Conservation (phyloP, 2,113 vertebrate species). For the Crotalus helleri region DNA sequence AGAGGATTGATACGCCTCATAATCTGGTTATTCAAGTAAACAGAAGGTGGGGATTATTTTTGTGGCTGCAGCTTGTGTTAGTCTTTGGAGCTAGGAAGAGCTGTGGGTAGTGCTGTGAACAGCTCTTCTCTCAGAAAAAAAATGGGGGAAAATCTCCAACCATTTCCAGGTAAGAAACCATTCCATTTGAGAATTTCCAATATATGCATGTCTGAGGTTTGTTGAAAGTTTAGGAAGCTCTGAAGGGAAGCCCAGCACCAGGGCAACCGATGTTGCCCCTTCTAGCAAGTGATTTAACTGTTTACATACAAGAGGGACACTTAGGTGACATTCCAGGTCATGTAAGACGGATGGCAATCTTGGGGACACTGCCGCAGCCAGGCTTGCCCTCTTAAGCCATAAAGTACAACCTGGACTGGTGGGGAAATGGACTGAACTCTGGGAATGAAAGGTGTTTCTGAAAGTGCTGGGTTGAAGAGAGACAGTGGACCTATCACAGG, state of each 20-base stretch:
- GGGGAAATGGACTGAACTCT: background rate
- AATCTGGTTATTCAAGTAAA: constrained; percentile 69
- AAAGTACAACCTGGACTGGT: background rate
- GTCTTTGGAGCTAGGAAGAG: background rate
- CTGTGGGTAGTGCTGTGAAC: background rate
- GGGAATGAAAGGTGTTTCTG: background rate
- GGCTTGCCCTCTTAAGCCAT: background rate
- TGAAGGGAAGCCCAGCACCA: background rate
- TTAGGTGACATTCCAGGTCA: rapidly evolving
- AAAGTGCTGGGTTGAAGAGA: background rate
- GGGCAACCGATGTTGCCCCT: background rate
- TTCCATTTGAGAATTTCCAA: background rate
- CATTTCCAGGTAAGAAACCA: constrained; percentile 36
- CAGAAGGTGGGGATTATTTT: constrained; percentile 23
- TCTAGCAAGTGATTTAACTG: background rate
- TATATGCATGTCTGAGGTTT: background rate
- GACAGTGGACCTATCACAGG: background rate
- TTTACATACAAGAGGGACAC: background rate
- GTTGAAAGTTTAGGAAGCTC: rapidly evolving
- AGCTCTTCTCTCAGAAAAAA: constrained; percentile 24
- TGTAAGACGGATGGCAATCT: background rate
- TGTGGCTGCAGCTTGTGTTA: constrained; percentile 17
- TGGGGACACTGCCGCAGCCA: background rate
- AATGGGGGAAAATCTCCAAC: constrained; percentile 48
- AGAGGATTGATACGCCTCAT: constrained; percentile 60